These are phyloP conservation scores for Ctenicera cuprea DNA, from an alignment of 2,888 invertebrate genomes.

Conservation along the genomic window DNA sequence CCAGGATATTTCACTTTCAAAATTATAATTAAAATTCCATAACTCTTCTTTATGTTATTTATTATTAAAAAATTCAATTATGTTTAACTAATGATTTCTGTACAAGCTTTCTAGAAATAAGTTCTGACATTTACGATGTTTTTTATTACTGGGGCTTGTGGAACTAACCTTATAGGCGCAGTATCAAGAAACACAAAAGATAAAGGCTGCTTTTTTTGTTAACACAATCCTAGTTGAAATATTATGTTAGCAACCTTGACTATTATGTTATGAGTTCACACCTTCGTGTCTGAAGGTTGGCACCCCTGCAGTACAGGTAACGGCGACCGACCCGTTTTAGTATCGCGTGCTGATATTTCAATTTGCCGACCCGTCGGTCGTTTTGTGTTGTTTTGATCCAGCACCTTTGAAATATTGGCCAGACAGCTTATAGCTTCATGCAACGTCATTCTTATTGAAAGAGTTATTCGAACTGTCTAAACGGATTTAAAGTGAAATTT, in stretches of 20 bases:
- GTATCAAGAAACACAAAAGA: background rate
- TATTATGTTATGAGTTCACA: conserved; percentile 48
- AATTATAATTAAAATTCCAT: conserved; percentile 31
- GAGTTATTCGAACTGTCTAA: conserved; percentile 61
- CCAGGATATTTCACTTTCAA: conserved; percentile 5
- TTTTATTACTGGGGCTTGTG: background rate
- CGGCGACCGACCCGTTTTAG: conserved; percentile 51
- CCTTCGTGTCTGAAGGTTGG: conserved; percentile 56
- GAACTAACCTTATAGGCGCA: conserved; percentile 11
- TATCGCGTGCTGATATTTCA: conserved; percentile 66
- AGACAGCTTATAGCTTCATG: conserved; percentile 62
- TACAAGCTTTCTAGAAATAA: conserved; percentile 8
- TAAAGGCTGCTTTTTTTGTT: background rate
- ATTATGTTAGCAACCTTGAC: conserved; percentile 40
- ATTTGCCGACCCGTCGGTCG: conserved; percentile 63
- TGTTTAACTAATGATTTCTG: conserved; percentile 22
- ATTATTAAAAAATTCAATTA: conserved; percentile 23
- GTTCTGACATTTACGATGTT: conserved; percentile 7
- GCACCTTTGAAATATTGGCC: conserved; percentile 64
- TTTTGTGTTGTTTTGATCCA: conserved; percentile 67
- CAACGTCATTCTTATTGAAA: conserved; percentile 59
- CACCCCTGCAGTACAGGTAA: conserved; percentile 54
- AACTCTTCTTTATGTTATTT: conserved; percentile 14
- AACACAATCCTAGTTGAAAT: conserved; percentile 36
- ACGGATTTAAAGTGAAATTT: conserved; percentile 60